Evolutionary conservation across 2,113 vertebrate species (phyloP), one percentile per base, ranked within the genome.

Genomic region (Plotosus lineatus): DNA sequence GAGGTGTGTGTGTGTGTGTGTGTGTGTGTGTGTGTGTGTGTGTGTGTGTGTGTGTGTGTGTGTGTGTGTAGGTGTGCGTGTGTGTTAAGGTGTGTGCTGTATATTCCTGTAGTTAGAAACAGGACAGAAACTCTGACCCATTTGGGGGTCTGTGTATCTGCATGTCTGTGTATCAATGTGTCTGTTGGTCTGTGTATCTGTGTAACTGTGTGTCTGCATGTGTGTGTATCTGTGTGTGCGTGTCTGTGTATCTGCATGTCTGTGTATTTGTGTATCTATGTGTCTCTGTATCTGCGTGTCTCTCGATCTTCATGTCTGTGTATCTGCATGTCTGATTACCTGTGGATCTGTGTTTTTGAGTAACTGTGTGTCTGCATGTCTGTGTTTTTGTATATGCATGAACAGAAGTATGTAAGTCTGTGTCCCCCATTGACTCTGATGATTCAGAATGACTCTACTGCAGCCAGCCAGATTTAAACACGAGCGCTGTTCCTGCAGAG

Each of bases 391-490:
- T n/a, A n/a, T n/a, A n/a, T 50, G 48, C 48, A 50, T 2, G 10
- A 50, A 14, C 10, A 14, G 17, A 50, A 50, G 48, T 8, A 2
- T 50, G 17, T 6, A 50, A n/a, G n/a, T n/a, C n/a, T n/a, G n/a
- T n/a, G n/a, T n/a, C n/a, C n/a, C n/a, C n/a, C n/a, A n/a, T 83
- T 58, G 82, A 77, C 88, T 90, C 87, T 92, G 89, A 91, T 89
- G 87, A 83, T 76, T 81, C 90, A 88, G 90, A 92, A 87, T 92
- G 91, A 87, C 82, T 88, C 88, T 11, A 58, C 89, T 93, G 91
- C 90, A 91, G 90, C 90, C 90, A 91, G 90, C 92, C 89, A 91
- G 88, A 88, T 83, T 82, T 80, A 90, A 91, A 89, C 81, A 61
- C 84, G 71, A 86, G 80, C 78, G 77, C 83, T 86, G 82, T 87